These are phyloP conservation scores for Steinernema carpocapsae DNA, from an alignment of 2,888 invertebrate genomes.

Conservation along the genomic window DNA sequence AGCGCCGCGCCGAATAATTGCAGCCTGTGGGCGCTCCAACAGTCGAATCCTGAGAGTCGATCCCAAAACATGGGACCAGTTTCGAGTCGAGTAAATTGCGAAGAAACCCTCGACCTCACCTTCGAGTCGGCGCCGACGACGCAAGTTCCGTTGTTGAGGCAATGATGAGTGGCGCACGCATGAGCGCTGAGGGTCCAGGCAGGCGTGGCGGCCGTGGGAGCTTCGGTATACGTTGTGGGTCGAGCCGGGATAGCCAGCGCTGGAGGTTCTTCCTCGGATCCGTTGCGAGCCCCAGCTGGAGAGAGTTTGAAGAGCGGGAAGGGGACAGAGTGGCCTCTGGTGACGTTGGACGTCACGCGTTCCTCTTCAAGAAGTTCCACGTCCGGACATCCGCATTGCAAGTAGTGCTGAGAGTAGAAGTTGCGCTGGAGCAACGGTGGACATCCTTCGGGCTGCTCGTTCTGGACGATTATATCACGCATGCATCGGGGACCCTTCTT, in stretches of 20 bases:
- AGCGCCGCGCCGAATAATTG: conserved; percentile 24
- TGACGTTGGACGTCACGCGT: conserved; percentile 10
- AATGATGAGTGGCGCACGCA: conserved; percentile 55
- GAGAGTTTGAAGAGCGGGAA: conserved; percentile 36
- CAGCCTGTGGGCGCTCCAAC: background rate
- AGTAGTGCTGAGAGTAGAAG: conserved; percentile 51
- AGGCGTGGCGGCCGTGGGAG: conserved; percentile 4
- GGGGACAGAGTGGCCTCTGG: conserved; percentile 18
- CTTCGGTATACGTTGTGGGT: background rate
- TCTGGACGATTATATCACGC: conserved; percentile 55
- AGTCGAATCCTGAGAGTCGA: no score
- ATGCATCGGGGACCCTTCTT: conserved; percentile 52
- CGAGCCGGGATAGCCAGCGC: background rate
- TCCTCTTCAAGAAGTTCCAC: conserved; percentile 35
- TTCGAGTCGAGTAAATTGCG: background rate
- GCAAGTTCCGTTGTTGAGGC: conserved; percentile 62
- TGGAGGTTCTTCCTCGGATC: background rate
- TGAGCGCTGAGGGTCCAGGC: conserved; percentile 36
- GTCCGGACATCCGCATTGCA: conserved; percentile 57
- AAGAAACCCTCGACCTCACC: conserved; percentile 36
- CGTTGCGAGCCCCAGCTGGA: background rate
- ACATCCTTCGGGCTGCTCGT: conserved; percentile 55
- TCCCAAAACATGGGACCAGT: background rate
- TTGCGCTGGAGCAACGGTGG: conserved; percentile 57
- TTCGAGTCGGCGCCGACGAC: conserved; percentile 52